These are phyloP conservation scores for Lissocephala sabroskyi DNA, from an alignment of 2,888 invertebrate species.

Conservation along the genomic window DNA sequence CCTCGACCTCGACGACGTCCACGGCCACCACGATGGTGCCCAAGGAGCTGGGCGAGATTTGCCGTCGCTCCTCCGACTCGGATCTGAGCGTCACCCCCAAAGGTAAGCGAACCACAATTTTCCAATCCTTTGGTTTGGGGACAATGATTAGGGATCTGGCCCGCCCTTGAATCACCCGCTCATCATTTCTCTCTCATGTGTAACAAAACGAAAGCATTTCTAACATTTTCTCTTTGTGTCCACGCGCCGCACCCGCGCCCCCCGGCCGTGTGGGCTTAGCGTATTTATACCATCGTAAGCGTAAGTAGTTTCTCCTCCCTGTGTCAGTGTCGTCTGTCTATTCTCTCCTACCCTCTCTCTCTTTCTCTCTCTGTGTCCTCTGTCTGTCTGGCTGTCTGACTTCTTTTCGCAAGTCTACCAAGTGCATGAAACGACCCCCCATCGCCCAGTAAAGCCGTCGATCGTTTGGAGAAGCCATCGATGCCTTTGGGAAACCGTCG, in stretches of 20 bases:
- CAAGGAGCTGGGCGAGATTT: conserved; percentile 74
- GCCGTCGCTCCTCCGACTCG: conserved; percentile 92
- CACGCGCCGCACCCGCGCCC: conserved; percentile 30
- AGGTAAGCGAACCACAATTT: conserved; percentile 80
- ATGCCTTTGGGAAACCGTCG: too few species aligned
- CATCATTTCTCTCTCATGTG: too few species aligned
- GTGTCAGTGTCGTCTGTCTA: conserved; percentile 6
- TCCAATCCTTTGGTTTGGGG: too few species aligned
- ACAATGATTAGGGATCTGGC: conserved; percentile 1
- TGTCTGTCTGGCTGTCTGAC: conserved; percentile 4
- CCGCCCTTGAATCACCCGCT: too few species aligned
- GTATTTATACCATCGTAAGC: conserved; percentile 60
- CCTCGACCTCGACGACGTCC: conserved; percentile 72
- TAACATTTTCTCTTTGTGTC: conserved; percentile 54
- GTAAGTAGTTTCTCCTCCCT: conserved; percentile 51
- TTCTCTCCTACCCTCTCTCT: conserved; percentile 1
- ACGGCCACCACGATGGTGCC: conserved; percentile 72
- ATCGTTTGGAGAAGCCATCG: too few species aligned
- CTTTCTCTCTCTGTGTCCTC: too few species aligned
- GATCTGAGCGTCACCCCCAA: conserved; percentile 94
- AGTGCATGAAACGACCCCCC: too few species aligned
- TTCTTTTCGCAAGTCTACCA: too few species aligned
- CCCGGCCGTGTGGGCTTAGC: conserved; percentile 37
- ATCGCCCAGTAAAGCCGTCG: too few species aligned
- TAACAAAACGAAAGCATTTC: conserved; percentile 21